Evolutionary conservation across 2,888 invertebrate genomes (phyloP).

Genomic region (Platerodrilus igneus): DNA sequence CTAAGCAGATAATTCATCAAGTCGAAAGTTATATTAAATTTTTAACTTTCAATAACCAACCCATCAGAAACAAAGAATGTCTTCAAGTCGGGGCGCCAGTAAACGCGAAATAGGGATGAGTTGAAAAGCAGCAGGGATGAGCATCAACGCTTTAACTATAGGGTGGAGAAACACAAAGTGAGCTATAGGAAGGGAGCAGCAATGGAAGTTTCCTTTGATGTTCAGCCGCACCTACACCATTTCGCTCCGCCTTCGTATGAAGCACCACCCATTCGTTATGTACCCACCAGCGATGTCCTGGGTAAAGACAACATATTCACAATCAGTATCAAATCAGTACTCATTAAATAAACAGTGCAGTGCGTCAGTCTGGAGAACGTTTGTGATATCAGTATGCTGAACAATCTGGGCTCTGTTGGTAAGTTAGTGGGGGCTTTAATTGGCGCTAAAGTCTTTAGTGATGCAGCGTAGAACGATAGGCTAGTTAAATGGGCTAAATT

Average conservation of each 20-base stretch:
- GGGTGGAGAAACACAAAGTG: slow-evolving; percentile 9
- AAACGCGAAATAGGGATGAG: slow-evolving; percentile 17
- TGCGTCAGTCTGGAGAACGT: slow-evolving; percentile 39
- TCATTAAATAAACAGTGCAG: slow-evolving; percentile 52
- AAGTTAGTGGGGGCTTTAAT: slow-evolving; percentile 49
- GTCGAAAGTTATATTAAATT: slow-evolving; percentile 25
- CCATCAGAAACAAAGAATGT: slow-evolving; percentile 22
- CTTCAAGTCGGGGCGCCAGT: slow-evolving; percentile 17
- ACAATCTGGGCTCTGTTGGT: slow-evolving; percentile 48
- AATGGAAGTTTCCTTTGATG: slow-evolving; percentile 28
- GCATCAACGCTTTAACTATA: slow-evolving; percentile 14
- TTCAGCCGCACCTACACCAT: slow-evolving; percentile 32
- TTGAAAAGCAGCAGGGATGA: slow-evolving; percentile 17
- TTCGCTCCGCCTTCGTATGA: slow-evolving; percentile 36
- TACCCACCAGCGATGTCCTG: slow-evolving; percentile 41
- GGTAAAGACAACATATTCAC: slow-evolving; percentile 47
- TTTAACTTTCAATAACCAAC: slow-evolving; percentile 24
- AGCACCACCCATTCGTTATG: slow-evolving; percentile 41
- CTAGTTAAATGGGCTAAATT: slow-evolving; percentile 50
- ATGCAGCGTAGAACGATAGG: slow-evolving; percentile 49
- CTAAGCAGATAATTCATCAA: too few species aligned
- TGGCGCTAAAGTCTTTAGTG: slow-evolving; percentile 49
- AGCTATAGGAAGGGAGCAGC: slow-evolving; percentile 19
- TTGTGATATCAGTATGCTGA: slow-evolving; percentile 42
- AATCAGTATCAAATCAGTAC: slow-evolving; percentile 52